Evolutionary conservation across 1,140 invertebrate species (phyloP), one percentile per base, ranked within the genome.

Genomic region (Brachionus rubens): DNA sequence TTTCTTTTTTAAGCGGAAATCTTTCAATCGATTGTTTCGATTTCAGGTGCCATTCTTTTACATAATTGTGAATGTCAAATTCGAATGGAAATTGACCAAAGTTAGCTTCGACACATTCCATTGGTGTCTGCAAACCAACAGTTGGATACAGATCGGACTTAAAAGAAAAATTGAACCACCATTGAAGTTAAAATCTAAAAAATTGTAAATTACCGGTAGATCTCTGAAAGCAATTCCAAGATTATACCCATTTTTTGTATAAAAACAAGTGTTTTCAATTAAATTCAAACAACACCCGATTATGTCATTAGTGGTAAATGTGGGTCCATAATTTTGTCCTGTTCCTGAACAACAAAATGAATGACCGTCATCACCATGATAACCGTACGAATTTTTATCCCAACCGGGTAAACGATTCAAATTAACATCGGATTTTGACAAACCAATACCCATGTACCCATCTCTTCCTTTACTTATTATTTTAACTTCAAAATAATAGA

Each of bases 401-500:
- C 96, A 99, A 56, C 96, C 94, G 89, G 86, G 81, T 84, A 84
- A 77, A 50, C 24, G 72, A 59, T 98, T 98, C 88, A 96, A 92
- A 82, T 94, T 97, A 75, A 98, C 94, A 41, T 92, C 93, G 81
- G 96, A 92, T 10, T 91, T 91, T 30, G 93, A 94, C 0, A 99
- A 86, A 12, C 96, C 96, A 80, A 99, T 96, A 76, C 96, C 96
- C 94, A 99, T 98, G 83, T 97, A 99, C 3, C 88, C 95, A 86
- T 98, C 94, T 78, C 94, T 88, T 6, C 96, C 96, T 88, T 99
- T 98, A 81, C 93, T 96, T 78, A 98, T 92, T 80, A 99, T 96
- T 83, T 93, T 94, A 67, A 99, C 94, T 87, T 99, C 97, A 87
- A 97, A 99, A 86, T 99, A 99, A 85, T 98, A 99, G 2, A 99